Conservation (phyloP, 2,113 vertebrate species). For the Dicentrarchus labrax region DNA sequence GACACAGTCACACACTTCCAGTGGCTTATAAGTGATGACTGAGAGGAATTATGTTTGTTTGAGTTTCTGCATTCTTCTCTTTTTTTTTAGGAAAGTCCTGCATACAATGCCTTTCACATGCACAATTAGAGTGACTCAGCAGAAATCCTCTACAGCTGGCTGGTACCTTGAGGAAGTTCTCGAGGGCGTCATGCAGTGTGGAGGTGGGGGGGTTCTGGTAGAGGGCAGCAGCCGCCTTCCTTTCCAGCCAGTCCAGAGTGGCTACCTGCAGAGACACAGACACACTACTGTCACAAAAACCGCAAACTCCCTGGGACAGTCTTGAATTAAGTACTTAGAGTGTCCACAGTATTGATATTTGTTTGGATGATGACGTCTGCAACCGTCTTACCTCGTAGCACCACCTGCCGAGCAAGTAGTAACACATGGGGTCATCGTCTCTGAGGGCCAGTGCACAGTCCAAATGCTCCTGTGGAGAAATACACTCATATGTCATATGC, state of each 20-base stretch:
- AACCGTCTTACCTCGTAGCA: constrained; percentile 80
- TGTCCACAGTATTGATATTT: neutral
- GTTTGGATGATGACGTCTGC: neutral
- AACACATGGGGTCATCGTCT: constrained; percentile 80
- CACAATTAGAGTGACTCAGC: no score
- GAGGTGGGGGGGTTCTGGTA: constrained; percentile 86
- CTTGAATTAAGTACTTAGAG: neutral
- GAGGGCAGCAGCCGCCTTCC: constrained; percentile 89
- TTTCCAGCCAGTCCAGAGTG: constrained; percentile 91
- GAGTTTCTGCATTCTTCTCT: no score
- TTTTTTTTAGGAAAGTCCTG: no score
- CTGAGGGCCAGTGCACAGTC: constrained; percentile 76
- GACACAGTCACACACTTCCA: no score
- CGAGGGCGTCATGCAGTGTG: constrained; percentile 90
- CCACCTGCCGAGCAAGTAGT: constrained; percentile 85
- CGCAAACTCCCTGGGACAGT: no score
- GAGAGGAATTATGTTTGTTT: no score
- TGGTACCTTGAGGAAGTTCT: constrained; percentile 91
- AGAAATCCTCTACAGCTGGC: neutral
- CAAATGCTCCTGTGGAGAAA: constrained; percentile 79
- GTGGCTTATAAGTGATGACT: no score
- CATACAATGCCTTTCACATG: no score
- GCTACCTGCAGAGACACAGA: constrained; percentile 83
- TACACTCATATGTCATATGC: neutral
- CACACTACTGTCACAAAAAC: neutral